Evolutionary conservation across 2,113 vertebrate genomes (phyloP), one percentile per base, ranked within the genome.

Genomic region (Scopus umbretta): DNA sequence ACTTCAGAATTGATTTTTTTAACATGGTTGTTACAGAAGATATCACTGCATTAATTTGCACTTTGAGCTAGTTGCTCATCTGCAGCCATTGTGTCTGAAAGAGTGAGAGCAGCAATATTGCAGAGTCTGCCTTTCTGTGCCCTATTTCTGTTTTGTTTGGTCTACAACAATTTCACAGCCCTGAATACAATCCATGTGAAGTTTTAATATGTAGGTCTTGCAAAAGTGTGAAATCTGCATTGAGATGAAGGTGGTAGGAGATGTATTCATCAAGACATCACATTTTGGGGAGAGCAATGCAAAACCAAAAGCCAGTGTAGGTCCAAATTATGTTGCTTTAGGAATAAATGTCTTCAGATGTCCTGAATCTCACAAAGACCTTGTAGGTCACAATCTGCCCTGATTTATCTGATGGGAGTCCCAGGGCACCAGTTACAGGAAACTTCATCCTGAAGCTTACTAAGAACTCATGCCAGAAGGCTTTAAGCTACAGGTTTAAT

Each of bases 11-110:
- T 61, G 21, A 85, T 90, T 30, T 76, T 93, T 85, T 92, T 90
- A 80, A 68, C 43, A 40, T 63, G 20, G 9, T 43, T 89, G 6
- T 92, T 90, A 42, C 0, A 2, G 40, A 83, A 75, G 32, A 25
- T 73, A 86, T 63, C 92, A 55, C 68, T 65, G 72, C 58, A 92
- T 97, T 89, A 92, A 92, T 92, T 87, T 92, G n/a, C 67, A 79
- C 61, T 81, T 96, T 38, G 19, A 88, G 50, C 10, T 85, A 32
- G 50, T 82, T 92, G 56, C 63, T 96, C 45, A 85, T 84, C 66
- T 95, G 25, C 66, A 88, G 73, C 53, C 80, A 49, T 68, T 74
- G 52, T 87, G 65, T 67, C 49, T 74, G 71, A 76, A 65, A 86
- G 7, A 83, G 25, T 13, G 4, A 67, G 15, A 36, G 43, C 8